These are phyloP conservation scores for Dione juno DNA, from an alignment of 2,888 invertebrate genomes.

Conservation along the genomic window DNA sequence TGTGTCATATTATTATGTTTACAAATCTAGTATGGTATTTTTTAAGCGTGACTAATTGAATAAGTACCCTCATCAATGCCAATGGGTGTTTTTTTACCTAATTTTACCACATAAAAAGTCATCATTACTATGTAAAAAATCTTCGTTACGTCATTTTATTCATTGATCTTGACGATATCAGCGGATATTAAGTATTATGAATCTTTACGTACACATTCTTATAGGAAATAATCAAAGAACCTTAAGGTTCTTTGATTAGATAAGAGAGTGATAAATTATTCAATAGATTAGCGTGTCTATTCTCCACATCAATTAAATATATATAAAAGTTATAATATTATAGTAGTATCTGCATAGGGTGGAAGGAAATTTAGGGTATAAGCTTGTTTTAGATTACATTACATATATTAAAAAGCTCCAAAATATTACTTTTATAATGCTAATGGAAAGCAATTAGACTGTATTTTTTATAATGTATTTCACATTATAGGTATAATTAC, in stretches of 20 bases:
- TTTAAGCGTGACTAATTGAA: slow-evolving; percentile 1
- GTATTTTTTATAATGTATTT: too few species aligned
- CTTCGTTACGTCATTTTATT: background rate
- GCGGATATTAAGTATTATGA: background rate
- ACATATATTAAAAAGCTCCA: too few species aligned
- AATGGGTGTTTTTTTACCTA: background rate
- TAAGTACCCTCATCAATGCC: slow-evolving; percentile 1
- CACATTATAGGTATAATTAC: too few species aligned
- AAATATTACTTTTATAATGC: too few species aligned
- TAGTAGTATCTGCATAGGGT: too few species aligned
- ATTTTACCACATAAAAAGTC: background rate
- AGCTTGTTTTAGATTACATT: too few species aligned
- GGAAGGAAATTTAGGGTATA: too few species aligned
- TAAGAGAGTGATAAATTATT: too few species aligned
- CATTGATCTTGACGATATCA: background rate
- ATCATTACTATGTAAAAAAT: background rate
- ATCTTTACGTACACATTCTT: background rate
- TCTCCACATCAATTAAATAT: too few species aligned
- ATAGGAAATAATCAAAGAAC: slow-evolving; percentile 1
- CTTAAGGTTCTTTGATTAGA: background rate
- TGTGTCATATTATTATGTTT: background rate
- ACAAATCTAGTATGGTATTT: background rate
- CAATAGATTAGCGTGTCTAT: too few species aligned
- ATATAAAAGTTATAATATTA: too few species aligned
- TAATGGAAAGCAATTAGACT: too few species aligned